These are phyloP conservation scores for Tangara arthus DNA, from an alignment of 2,797 vertebrate genomes.

Conservation along the genomic window DNA sequence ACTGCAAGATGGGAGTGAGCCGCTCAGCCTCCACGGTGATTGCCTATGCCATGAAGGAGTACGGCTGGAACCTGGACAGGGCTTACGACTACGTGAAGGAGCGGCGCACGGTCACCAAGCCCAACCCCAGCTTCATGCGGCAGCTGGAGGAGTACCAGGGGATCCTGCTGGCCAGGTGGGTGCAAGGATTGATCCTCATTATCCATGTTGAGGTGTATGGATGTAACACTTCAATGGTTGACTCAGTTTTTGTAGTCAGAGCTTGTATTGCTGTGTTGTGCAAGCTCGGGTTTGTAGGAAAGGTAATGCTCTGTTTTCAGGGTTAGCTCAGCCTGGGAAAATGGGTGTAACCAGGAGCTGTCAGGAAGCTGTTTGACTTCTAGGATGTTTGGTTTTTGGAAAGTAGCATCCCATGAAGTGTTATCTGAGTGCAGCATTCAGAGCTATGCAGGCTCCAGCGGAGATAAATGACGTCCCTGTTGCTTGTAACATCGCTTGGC, in stretches of 20 bases:
- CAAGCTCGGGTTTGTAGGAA: not conserved
- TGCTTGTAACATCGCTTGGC: constrained; percentile 54
- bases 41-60: constrained; percentile 98
- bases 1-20: constrained; percentile 99
- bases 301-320: not conserved
- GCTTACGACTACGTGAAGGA: constrained; percentile 95
- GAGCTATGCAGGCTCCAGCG: constrained; percentile 40
- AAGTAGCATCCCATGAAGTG: constrained; percentile 49
- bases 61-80: constrained; percentile 93
- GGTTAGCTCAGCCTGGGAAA: not conserved
- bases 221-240: not conserved
- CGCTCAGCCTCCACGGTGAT: constrained; percentile 96
- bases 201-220: not conserved
- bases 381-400: not conserved
- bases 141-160: constrained; percentile 98
- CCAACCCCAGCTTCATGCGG: constrained; percentile 96
- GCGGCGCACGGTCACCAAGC: constrained; percentile 89
- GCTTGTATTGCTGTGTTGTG: accelerated
- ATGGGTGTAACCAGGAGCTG: not conserved
- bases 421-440: not conserved
- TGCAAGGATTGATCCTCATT: not conserved
- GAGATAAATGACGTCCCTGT: constrained; percentile 48
- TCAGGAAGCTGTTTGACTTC: constrained; percentile 32
- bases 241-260: not conserved
- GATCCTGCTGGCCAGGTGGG: constrained; percentile 93